phyloP scores from a whole-genome alignment of 2,797 vertebrate genomes.

The Alosa sapidissima region DNA sequence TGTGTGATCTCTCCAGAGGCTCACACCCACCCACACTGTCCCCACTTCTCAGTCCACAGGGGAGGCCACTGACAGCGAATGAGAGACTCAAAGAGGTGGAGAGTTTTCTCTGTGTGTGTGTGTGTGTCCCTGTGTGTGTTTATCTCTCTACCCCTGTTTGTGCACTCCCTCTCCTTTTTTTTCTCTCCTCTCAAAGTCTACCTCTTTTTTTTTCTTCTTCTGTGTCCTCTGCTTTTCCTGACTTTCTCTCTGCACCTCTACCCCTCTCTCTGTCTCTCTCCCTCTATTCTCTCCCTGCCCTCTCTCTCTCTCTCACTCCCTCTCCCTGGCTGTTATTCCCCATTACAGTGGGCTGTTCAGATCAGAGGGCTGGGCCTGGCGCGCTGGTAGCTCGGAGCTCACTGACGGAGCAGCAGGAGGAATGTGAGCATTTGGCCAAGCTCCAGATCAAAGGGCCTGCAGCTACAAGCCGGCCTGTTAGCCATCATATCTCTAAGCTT shows the following conservation, averaged over 20 bases:
- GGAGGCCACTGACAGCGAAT: slow-evolving; percentile 28
- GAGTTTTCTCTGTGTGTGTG: neutral
- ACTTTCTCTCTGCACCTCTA: no score
- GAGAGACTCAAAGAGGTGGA: slow-evolving; percentile 23
- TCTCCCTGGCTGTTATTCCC: slow-evolving; percentile 27
- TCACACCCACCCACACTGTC: slow-evolving; percentile 26
- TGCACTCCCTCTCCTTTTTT: neutral
- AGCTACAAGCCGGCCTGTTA: slow-evolving; percentile 37
- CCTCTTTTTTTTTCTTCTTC: neutral
- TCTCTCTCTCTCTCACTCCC: neutral
- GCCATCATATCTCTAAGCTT: neutral
- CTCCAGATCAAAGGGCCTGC: slow-evolving; percentile 66
- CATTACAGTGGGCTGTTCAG: neutral
- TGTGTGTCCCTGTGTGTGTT: neutral
- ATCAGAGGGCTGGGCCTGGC: neutral
- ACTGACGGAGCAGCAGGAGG: slow-evolving; percentile 63
- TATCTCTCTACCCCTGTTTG: neutral
- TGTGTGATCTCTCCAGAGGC: slow-evolving; percentile 13
- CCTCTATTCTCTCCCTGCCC: no score
- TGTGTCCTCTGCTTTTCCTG: neutral
- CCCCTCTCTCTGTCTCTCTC: no score
- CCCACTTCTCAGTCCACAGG: neutral
- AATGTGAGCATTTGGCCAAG: slow-evolving; percentile 73
- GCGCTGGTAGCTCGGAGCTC: neutral
- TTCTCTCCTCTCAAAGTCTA: neutral